Base-by-base conservation (phyloP, 2,797 vertebrate genomes). In the Knipowitschia caucasica region DNA sequence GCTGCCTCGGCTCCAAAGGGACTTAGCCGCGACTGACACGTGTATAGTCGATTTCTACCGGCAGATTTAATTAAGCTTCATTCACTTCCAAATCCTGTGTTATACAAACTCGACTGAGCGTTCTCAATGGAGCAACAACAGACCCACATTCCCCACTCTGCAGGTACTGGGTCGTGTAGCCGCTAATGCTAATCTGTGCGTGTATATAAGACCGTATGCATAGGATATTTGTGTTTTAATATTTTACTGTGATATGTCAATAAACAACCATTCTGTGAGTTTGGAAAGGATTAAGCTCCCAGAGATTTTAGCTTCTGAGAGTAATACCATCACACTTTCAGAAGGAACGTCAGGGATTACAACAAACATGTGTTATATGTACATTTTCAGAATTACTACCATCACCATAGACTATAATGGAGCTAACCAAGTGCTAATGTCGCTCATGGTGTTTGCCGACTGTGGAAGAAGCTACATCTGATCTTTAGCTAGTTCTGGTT, bases 11-110 rank as follows among this genome's bases (percentile, higher is more conserved):
- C 51, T 64, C 59, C 56, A 57, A 62, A 62, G 62, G 56, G 77
- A 75, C 77, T 71, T 68, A 71, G 50, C 55, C 29, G 53, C 53
- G 67, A 82, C 71, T 76, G 74, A 83, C 78, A 75, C 40, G 43
- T 76, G 75, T 73, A 75, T 72, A 61, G 61, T 76, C 27, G 46
- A 66, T 65, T 70, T 75, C 77, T 67, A 75, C 25, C 9, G 59
- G 62, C 69, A 75, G 76, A 86, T 83, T 82, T 84, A 86, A 86
- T 85, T 82, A 83, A 83, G 63, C 56, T 53, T 73, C 54, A 78
- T 83, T 83, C 72, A 67, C 39, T 30, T 30, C 43, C 60, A 73
- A 73, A 81, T 78, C 71, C 70, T 54, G 73, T 59, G 65, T 78
- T 65, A 64, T 57, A 73, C 69, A 75, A 81, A 83, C 46, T 54